Conservation (phyloP, 2,888 invertebrate species). For the Agrotis segetum region DNA sequence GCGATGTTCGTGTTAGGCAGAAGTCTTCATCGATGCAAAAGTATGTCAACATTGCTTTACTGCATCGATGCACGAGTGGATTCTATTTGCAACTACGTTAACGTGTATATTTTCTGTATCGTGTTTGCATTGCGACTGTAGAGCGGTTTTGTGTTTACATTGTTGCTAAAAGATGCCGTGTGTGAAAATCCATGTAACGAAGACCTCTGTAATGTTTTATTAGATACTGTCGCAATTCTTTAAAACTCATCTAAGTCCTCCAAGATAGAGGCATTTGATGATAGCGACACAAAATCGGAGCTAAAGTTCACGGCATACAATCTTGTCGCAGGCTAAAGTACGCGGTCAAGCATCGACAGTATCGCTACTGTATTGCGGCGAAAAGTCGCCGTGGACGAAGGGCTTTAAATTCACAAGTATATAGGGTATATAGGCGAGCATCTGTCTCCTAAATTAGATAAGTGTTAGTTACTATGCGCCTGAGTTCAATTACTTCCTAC, state of each 20-base stretch:
- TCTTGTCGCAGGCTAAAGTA: neutral
- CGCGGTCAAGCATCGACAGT: neutral
- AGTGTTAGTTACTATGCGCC: conserved; percentile 59
- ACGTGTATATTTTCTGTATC: too few relatives aligned
- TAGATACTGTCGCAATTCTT: too few relatives aligned
- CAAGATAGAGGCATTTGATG: neutral
- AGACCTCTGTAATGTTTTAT: too few relatives aligned
- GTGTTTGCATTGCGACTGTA: too few relatives aligned
- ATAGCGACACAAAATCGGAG: too few relatives aligned
- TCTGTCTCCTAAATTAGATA: conserved; percentile 69
- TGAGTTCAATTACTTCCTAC: conserved; percentile 63
- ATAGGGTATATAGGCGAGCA: conserved; percentile 45
- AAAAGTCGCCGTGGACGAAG: neutral
- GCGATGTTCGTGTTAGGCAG: neutral
- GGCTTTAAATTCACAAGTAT: conserved; percentile 3
- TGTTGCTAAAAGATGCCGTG: too few relatives aligned
- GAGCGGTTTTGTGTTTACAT: too few relatives aligned
- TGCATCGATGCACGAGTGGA: too few relatives aligned
- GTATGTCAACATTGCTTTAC: neutral
- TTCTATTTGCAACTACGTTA: too few relatives aligned
- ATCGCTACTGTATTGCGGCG: neutral
- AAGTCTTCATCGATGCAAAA: neutral
- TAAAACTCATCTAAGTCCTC: too few relatives aligned
- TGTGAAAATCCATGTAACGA: too few relatives aligned
- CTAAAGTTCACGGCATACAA: too few relatives aligned